Conservation (phyloP, 2,113 vertebrate genomes). For the Passer montanus region DNA sequence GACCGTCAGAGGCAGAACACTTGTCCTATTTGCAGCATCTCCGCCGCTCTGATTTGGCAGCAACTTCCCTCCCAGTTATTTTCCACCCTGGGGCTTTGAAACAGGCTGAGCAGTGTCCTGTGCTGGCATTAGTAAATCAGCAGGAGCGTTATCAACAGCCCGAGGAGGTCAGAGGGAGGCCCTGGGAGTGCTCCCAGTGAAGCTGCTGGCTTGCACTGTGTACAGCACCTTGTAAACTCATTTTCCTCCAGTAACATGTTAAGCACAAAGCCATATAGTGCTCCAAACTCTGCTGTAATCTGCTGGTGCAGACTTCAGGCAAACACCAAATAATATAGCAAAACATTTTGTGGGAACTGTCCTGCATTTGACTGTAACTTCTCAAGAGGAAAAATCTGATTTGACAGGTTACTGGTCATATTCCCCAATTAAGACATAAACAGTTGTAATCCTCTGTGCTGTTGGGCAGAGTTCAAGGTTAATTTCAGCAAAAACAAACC, state of each 20-base stretch:
- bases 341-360: neutral
- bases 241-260: neutral
- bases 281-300: neutral
- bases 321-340: neutral
- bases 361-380: neutral
- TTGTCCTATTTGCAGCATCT: neutral
- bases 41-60: conserved; percentile 1
- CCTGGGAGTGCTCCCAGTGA: neutral
- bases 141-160: neutral
- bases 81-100: conserved; percentile 6
- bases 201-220: fast-evolving
- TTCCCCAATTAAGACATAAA: neutral
- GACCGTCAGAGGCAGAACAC: neutral
- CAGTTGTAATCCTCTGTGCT: neutral
- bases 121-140: neutral
- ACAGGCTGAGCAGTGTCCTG: neutral
- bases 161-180: neutral
- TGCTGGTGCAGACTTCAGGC: neutral
- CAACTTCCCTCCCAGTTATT: neutral
- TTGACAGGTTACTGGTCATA: neutral
- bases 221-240: neutral
- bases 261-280: neutral
- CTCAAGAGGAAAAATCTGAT: neutral
- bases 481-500: neutral
- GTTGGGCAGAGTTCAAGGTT: neutral